phyloP scores from a whole-genome alignment of 1,140 invertebrate genomes.

The Aphelenchoides besseyi region DNA sequence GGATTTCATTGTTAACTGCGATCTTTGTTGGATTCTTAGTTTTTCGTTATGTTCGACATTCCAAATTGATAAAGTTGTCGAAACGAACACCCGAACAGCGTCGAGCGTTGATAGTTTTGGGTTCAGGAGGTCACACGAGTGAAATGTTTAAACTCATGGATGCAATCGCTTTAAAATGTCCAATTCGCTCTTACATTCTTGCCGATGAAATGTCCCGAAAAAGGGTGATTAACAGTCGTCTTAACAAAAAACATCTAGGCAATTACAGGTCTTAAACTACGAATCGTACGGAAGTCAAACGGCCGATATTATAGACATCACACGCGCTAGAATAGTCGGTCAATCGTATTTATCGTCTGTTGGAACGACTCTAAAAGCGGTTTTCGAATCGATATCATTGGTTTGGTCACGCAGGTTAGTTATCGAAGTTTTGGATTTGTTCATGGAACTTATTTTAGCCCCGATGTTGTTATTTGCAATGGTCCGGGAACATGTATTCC shows the following conservation, averaged over 20 bases:
- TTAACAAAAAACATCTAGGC: background rate
- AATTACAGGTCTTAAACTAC: conserved; percentile 37
- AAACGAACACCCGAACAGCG: background rate
- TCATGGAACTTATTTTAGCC: conserved; percentile 35
- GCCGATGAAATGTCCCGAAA: conserved; percentile 65
- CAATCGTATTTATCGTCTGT: conserved; percentile 79
- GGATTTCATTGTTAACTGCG: background rate
- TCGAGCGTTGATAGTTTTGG: conserved; percentile 33
- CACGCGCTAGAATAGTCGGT: conserved; percentile 78
- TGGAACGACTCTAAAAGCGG: conserved; percentile 74
- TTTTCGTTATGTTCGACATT: background rate
- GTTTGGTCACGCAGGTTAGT: conserved; percentile 73
- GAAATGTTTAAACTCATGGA: conserved; percentile 77
- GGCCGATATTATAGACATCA: conserved; percentile 71
- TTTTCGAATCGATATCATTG: conserved; percentile 71
- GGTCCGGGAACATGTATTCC: conserved; percentile 93
- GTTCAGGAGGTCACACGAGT: conserved; percentile 75
- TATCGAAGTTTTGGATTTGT: conserved; percentile 65
- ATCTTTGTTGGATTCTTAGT: conserved; percentile 16
- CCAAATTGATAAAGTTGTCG: background rate
- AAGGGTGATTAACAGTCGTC: conserved; percentile 28
- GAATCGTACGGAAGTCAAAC: conserved; percentile 41
- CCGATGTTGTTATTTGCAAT: conserved; percentile 75
- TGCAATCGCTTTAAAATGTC: conserved; percentile 63
- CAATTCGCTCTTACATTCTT: conserved; percentile 71